Base-by-base conservation (phyloP, 1,140 invertebrate genomes). In the Wasmannia auropunctata region DNA sequence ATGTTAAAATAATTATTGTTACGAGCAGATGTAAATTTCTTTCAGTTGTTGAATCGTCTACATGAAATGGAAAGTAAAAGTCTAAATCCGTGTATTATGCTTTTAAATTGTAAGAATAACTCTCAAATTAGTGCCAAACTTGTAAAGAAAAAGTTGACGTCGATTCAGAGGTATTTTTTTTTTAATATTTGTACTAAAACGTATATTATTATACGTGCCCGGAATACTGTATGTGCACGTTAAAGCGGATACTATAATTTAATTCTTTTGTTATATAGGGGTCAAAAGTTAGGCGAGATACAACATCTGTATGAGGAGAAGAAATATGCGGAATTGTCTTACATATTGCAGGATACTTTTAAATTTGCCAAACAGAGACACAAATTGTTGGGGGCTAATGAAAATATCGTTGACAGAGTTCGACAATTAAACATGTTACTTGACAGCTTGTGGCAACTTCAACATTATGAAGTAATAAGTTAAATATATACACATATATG, bases 401-500 rank as follows among this genome's bases (percentile, higher is more conserved):
- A 94, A 84, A 89, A 94, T 10, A 92, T 95, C 14, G 91, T 95
- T 2, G 95, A 96, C 86, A 94, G 96, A 34, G 95, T 95, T 51
- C 93, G 95, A 49, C 96, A 97, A 89, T 91, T 97, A 10, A 91
- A 95, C 31, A 94, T 98, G 86, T 95, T 98, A 65, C 94, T 98
- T 72, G 97, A 98, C 86, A 96, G 97, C n/a, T 95, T 98, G 19
- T 97, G 97, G 96, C 94, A 96, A 34, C 88, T 96, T 19, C 91
- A 95, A 62, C 93, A 96, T 31, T 95, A 95, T 75, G 93, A 95
- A 89, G 93, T 93, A 92, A 81, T 85, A 46, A 65, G 22, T 65
- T 14, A 85, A 46, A 46, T 37, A 49, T 49, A 49, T 34, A 49
- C 11, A 74, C 58, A 25, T 40, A 19, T 54, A 14, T n/a, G 65